Base-by-base conservation (phyloP, 1,140 invertebrate species). In the Brachionus plicatilis region DNA sequence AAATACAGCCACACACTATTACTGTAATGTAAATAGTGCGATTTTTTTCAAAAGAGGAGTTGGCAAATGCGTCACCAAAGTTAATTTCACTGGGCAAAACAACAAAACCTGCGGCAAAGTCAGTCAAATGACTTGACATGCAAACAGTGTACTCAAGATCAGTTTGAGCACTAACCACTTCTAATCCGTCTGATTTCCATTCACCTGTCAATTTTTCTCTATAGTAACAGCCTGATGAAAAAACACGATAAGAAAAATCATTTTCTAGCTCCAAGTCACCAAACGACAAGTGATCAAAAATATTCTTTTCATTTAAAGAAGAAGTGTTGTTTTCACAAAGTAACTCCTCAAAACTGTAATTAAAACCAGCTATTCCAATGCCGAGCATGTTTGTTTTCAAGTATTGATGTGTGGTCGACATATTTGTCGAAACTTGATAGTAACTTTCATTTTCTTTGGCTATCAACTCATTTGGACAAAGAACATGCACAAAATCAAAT, bases 21-120 rank as follows among this genome's bases (percentile, higher is more conserved):
- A 91, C 88, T 0, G 90, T 91, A 76, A 91, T 87, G 85, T 92
- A 92, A 47, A 92, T 89, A 2, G 91, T 92, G 6, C 91, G 88
- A 87, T 92, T 92, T 86, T 91, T 90, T 6, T 88, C 86, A 86
- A 92, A 92, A 43, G 90, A 90, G 5, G 90, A 88, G 85, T 90
- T 89, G 20, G 87, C 85, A 37, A 90, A 89, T 7, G 89, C 87
- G 82, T 88, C 88, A 83, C 87, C 86, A 86, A 88, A 90, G 86
- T 90, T 89, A 14, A 91, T 88, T 14, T 87, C 86, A 78, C 90
- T 90, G 1, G 90, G 90, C 9, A 87, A 87, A 2, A 90, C 88
- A 1, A 88, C 85, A 86, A 88, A 90, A 14, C 89, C 88, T 11
- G 88, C 87, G 8, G 87, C 87, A 85, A 90, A 91, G 29, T 87